A percentile compares a stretch with the other conserved stretches of the same genome.
Conservation (phyloP, 2,888 invertebrate genomes). For the Cylindroiulus punctatus region DNA sequence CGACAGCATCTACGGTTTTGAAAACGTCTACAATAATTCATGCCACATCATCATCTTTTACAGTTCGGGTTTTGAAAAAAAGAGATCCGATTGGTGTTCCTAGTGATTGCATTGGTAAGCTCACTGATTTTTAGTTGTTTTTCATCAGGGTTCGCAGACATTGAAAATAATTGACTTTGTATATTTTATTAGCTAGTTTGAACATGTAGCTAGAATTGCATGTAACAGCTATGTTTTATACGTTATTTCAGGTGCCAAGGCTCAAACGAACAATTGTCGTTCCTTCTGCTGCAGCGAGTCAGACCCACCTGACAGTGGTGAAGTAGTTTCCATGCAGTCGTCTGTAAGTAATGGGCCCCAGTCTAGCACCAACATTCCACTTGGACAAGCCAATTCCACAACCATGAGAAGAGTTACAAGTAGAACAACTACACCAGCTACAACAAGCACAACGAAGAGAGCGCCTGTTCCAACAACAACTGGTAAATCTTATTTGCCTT, state of each 20-base stretch:
- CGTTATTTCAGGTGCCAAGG: constrained; percentile 39
- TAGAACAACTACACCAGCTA: not conserved
- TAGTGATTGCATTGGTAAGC: constrained; percentile 48
- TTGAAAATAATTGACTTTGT: not conserved
- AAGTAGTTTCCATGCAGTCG: constrained; percentile 26
- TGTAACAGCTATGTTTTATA: not conserved
- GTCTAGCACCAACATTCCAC: not conserved
- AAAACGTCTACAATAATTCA: constrained; percentile 52
- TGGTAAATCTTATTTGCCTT: not conserved
- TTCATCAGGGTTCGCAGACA: too few species aligned
- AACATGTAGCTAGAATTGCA: too few species aligned
- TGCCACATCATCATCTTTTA: constrained; percentile 56
- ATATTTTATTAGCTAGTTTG: not conserved
- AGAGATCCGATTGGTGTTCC: constrained; percentile 53
- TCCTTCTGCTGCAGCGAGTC: constrained; percentile 55
- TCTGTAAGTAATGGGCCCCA: not conserved
- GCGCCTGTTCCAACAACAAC: constrained; percentile 33
- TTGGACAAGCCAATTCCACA: not conserved
- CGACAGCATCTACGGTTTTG: not conserved
- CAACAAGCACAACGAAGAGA: not conserved
- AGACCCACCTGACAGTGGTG: not conserved
- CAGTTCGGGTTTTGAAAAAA: constrained; percentile 51
- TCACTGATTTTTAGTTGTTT: not conserved
- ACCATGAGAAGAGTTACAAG: not conserved
- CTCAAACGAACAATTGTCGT: constrained; percentile 51